Base-by-base conservation (phyloP, 2,888 invertebrate genomes). In the Leptinotarsa peninsularis region DNA sequence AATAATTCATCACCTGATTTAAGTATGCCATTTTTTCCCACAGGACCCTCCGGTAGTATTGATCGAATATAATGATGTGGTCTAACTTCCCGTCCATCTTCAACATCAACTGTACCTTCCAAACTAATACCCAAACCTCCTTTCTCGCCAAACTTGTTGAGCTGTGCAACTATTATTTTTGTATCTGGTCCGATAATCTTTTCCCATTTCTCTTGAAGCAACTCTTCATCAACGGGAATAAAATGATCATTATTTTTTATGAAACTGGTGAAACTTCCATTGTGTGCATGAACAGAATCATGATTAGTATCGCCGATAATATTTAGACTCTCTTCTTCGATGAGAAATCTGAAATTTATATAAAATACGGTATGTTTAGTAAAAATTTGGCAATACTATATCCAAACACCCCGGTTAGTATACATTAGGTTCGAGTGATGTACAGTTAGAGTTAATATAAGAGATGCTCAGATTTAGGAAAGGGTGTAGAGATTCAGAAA, bases 11-110 rank as follows among this genome's bases (percentile, higher is more conserved):
- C 99, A 1, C 98, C 98, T 17, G 98, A 96, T 81, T 94, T 93
- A 52, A 99, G 92, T 67, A 93, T 93, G 5, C 93, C 95, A 85
- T 97, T 98, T 81, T 94, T 93, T 5, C 98, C 99, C 3, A 99
- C 98, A 0, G 99, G 99, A 1, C 99, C 99, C 88, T 98, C 98
- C n/a, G 96, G 94, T 83, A 99, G 90, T 84, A 99, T 98, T 72
- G 97, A 97, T 81, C 99, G 93, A 86, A 99, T 98, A 89, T 98
- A 99, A 90, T 99, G 99, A 89, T 99, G 99, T 3, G 99, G 99
- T 75, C 98, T 92, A 63, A 98, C 97, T 90, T 99, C 99, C 74
- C 96, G 93, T 0, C 99, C 99, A 85, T 96, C 95, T 89, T 98
- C 97, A 72, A 99, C 98, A 88, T 99, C 99, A 58, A 98, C 99